phyloP scores from a whole-genome alignment of 2,113 vertebrate genomes.

The Lates calcarifer region DNA sequence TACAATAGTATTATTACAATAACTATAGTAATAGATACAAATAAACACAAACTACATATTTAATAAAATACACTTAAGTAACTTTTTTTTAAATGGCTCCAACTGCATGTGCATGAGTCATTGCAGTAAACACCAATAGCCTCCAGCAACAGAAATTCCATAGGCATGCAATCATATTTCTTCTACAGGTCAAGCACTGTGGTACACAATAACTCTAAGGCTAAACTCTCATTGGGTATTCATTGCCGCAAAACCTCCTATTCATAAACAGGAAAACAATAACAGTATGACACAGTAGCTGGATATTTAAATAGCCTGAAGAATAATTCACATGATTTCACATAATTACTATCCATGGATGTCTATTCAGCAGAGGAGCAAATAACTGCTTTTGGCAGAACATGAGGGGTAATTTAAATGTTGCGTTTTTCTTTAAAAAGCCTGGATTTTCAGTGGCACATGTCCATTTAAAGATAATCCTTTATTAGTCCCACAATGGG shows the following conservation, averaged over 20 bases:
- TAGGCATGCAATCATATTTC: conserved; percentile 43
- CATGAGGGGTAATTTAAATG: conserved; percentile 25
- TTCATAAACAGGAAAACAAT: conserved; percentile 52
- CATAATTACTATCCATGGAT: conserved; percentile 57
- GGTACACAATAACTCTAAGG: conserved; percentile 42
- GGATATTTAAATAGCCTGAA: conserved; percentile 55
- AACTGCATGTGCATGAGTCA: conserved; percentile 45
- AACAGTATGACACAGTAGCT: conserved; percentile 34
- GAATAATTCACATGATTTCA: conserved; percentile 62
- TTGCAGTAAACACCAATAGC: conserved; percentile 60
- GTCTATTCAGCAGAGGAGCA: conserved; percentile 45
- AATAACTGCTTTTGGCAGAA: conserved; percentile 35
- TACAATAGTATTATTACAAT: background rate
- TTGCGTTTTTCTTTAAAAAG: conserved; percentile 26
- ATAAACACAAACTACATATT: background rate
- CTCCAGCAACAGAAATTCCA: conserved; percentile 44
- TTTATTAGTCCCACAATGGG: too few species aligned
- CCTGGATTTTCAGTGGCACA: background rate
- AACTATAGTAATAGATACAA: background rate
- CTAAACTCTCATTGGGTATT: conserved; percentile 46
- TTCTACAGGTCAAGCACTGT: conserved; percentile 51
- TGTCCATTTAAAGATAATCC: too few species aligned
- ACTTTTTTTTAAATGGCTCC: conserved; percentile 11
- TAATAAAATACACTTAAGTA: too few species aligned
- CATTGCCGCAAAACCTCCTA: conserved; percentile 32